Evolutionary conservation across 2,113 vertebrate genomes (phyloP).

Genomic region (Pelobates fuscus): DNA sequence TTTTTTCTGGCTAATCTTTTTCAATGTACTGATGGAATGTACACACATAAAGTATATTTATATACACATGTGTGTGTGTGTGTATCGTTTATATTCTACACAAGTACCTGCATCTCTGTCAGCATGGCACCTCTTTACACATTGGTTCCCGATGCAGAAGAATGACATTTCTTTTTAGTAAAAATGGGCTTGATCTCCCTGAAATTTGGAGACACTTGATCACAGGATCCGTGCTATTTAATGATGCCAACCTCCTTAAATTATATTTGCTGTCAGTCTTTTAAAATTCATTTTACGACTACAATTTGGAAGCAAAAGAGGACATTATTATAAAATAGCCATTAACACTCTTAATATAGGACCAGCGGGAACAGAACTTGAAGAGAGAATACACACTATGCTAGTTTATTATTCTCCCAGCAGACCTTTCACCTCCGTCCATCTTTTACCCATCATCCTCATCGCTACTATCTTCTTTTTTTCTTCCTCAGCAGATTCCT

Average conservation of each 20-base stretch:
- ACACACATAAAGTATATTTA: too few relatives aligned
- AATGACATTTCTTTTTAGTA: too few relatives aligned
- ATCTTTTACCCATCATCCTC: background rate
- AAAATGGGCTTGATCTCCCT: constrained; percentile 21
- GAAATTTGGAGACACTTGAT: constrained; percentile 4
- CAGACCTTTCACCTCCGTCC: constrained; percentile 2
- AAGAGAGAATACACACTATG: constrained; percentile 11
- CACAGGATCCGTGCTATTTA: constrained; percentile 36
- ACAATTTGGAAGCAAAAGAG: constrained; percentile 50
- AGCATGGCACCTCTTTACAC: too few relatives aligned
- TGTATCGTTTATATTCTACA: too few relatives aligned
- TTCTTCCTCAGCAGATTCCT: too few relatives aligned
- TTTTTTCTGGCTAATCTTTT: too few relatives aligned
- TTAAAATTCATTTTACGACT: constrained; percentile 60
- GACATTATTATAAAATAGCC: constrained; percentile 40
- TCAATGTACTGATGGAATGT: too few relatives aligned
- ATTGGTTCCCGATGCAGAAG: too few relatives aligned
- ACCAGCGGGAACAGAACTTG: constrained; percentile 14
- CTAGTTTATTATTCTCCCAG: background rate
- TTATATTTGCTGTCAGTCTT: constrained; percentile 57
- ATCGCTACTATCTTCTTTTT: background rate
- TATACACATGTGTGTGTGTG: too few relatives aligned
- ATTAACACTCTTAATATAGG: constrained; percentile 43
- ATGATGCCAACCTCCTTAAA: constrained; percentile 63
- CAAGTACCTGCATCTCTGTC: too few relatives aligned